Base-by-base conservation (phyloP, 2,888 invertebrate species). In the Leptogaster cylindrica region DNA sequence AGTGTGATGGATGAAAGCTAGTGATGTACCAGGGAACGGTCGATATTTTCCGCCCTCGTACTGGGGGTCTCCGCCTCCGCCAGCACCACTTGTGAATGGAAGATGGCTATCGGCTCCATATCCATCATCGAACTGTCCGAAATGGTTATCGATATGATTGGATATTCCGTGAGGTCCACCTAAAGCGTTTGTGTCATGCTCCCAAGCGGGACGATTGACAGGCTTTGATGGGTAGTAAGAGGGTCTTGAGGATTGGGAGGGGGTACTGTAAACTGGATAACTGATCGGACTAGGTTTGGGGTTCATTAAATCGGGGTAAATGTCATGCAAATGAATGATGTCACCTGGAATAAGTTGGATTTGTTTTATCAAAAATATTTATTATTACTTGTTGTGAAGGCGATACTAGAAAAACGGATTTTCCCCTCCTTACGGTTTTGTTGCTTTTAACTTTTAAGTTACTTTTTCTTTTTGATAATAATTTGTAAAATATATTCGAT, bases 261-360 rank as follows among this genome's bases (percentile, higher is more conserved):
- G 70, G 75, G 74, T 25, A 18, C 52, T 51, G 8, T 51, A 25
- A 2, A 28, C n/a, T 3, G 36, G 51, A 28, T 51, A 50, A 12
- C 14, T 33, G 5, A 33, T 31, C 5, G 48, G 46, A 28, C 20
- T n/a, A 2, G 65, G 50, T 33, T 48, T 28, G 18, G 63, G 46
- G 14, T 48, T 64, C 68, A 78, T 41, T 14, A 51, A 33, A 61
- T 68, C 79, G 70, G 81, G 81, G 73, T 81, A 81, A 69, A 81
- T 81, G 73, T 81, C 81, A 74, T 80, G 78, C 75, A 81, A 78
- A 74, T 81, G 81, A 73, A 81, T 81, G 77, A 81, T 81, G 75
- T 81, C 81, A 78, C 81, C 81, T 81, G 78, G 75, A 75, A 75
- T 70, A 51, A 67, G 41, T 28, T 44, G n/a, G n/a, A n/a, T 55